phyloP scores from a whole-genome alignment of 2,888 invertebrate species.

The Chrysodeixis includens region DNA sequence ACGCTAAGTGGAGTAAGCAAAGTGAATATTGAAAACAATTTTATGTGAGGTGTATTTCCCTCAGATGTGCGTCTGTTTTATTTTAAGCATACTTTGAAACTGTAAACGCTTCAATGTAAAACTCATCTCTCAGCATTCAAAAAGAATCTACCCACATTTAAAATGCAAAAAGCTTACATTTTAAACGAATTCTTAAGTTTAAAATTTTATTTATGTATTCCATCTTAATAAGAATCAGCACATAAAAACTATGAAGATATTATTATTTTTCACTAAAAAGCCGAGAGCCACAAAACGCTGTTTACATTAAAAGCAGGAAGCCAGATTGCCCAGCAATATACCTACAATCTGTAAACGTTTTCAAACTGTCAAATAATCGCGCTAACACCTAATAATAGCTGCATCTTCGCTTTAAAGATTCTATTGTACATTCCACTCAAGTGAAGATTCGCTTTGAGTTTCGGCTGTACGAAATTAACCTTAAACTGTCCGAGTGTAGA shows the following conservation, averaged over 20 bases:
- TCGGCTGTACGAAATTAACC: slow-evolving; percentile 39
- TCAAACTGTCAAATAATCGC: slow-evolving; percentile 89
- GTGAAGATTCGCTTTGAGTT: slow-evolving; percentile 62
- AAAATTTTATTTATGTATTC: slow-evolving; percentile 54
- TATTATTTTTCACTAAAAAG: slow-evolving; percentile 76
- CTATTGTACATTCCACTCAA: slow-evolving; percentile 78
- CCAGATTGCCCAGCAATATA: slow-evolving; percentile 87
- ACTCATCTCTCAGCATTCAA: not conserved
- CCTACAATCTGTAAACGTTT: slow-evolving; percentile 85
- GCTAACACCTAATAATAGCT: slow-evolving; percentile 88
- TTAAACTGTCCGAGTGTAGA: slow-evolving; percentile 50
- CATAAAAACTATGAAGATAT: slow-evolving; percentile 71
- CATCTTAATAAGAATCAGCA: slow-evolving; percentile 72
- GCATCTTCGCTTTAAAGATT: slow-evolving; percentile 82
- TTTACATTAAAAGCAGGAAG: slow-evolving; percentile 86
- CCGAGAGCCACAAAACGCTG: slow-evolving; percentile 76
- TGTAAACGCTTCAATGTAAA: not conserved
- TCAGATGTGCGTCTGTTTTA: not conserved
- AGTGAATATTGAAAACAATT: slow-evolving; percentile 18
- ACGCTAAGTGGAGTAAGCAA: slow-evolving; percentile 84
- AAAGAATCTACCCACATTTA: slow-evolving; percentile 5
- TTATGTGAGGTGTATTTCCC: not conserved
- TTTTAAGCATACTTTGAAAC: not conserved
- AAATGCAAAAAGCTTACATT: slow-evolving; percentile 12
- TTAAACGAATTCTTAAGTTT: slow-evolving; percentile 29